Conservation (phyloP, 2,888 invertebrate genomes). For the Drosophila anomelani region DNA sequence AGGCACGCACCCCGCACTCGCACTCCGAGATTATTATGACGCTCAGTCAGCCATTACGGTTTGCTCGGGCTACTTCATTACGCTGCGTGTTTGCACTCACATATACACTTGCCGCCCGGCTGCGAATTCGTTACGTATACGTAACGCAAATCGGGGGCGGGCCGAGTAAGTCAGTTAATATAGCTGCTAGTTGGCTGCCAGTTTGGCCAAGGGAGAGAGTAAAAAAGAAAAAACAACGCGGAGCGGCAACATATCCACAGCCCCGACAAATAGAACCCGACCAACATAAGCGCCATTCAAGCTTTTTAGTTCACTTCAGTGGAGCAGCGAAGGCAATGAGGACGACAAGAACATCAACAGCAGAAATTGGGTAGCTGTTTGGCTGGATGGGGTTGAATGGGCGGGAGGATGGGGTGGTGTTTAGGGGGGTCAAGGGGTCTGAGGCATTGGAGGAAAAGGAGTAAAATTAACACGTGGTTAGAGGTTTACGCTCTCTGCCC, state of each 20-base stretch:
- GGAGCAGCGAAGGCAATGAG: conserved; percentile 46
- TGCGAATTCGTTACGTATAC: conserved; percentile 25
- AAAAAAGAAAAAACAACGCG: conserved; percentile 36
- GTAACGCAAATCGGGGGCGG: conserved; percentile 49
- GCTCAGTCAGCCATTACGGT: conserved; percentile 75
- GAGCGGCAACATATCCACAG: conserved; percentile 50
- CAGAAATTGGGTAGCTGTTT: conserved; percentile 40
- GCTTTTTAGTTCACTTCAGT: conserved; percentile 71
- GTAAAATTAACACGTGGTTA: conserved; percentile 78
- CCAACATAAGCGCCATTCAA: conserved; percentile 75
- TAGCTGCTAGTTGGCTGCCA: conserved; percentile 72
- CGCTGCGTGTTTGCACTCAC: conserved; percentile 71
- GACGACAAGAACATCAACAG: conserved; percentile 52
- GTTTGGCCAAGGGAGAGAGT: conserved; percentile 50
- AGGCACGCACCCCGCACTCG: conserved; percentile 38
- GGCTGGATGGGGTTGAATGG: neutral
- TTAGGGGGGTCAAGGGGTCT: neutral
- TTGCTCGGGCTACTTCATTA: conserved; percentile 75
- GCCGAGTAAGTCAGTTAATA: conserved; percentile 75
- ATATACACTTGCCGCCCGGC: conserved; percentile 31
- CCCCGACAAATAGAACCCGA: conserved; percentile 66
- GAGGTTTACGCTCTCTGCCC: conserved; percentile 70
- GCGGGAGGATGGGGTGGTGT: neutral
- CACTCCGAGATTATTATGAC: conserved; percentile 71
- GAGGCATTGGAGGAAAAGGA: conserved; percentile 50